Conservation (phyloP, 2,888 invertebrate genomes). For the Drosophila flavopinicola region DNA sequence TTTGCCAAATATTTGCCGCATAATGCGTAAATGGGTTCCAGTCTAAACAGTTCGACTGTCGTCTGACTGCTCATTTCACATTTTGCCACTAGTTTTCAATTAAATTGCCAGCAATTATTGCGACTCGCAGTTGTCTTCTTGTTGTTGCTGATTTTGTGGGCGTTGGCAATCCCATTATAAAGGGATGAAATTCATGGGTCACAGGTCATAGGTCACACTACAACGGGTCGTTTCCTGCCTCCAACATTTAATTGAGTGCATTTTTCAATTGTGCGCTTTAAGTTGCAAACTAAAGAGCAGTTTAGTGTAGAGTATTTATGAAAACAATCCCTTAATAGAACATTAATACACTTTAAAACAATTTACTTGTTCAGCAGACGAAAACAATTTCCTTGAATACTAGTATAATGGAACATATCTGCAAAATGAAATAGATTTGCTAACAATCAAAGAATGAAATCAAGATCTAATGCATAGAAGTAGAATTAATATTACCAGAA, state of each 20-base stretch:
- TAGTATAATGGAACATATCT: too few relatives aligned
- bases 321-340: too few relatives aligned
- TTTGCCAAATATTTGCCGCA: conserved; percentile 45
- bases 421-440: too few relatives aligned
- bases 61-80: background rate
- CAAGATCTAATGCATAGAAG: too few relatives aligned
- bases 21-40: conserved; percentile 43
- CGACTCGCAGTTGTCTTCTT: too few relatives aligned
- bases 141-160: background rate
- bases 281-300: background rate
- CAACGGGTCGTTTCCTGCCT: background rate
- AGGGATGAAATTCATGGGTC: background rate
- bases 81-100: too few relatives aligned
- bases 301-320: background rate
- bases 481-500: too few relatives aligned
- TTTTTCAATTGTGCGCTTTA: conserved; percentile 10
- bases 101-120: background rate
- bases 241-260: conserved; percentile 3
- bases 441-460: too few relatives aligned
- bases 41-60: conserved; percentile 12
- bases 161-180: background rate
- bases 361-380: too few relatives aligned
- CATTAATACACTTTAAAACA: too few relatives aligned
- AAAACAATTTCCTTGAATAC: too few relatives aligned
- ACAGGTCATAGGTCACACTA: background rate